Base-by-base conservation (phyloP, 2,888 invertebrate genomes). In the Lepidocyrtoides sp. region DNA sequence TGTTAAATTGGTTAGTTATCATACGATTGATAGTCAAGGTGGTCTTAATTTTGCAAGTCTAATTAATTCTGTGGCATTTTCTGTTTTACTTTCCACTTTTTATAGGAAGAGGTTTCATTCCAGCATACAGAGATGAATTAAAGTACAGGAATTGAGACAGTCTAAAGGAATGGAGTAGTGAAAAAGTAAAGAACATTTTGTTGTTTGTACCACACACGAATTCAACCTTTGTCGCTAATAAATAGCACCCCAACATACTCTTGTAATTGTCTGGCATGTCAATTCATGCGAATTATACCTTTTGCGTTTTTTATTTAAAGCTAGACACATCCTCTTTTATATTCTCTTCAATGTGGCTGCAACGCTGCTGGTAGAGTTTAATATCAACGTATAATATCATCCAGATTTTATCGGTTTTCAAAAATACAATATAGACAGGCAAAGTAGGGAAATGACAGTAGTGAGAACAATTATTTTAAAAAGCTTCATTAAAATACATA, bases 11-110 rank as follows among this genome's bases (percentile, higher is more conserved):
- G 41, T 23, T 81, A 41, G 81, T 60, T 36, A 79, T 57, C 23
- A 60, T 60, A 51, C 20, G 54, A 60, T 41, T 23, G 23, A 81
- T 51, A 81, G 1, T 26, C 57, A 14, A 60, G 83, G 83, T 83
- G 83, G 63, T 83, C 83, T 48, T 66, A 17, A 48, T 83, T 83
- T 83, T 83, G 83, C 83, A 83, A 83, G 66, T 83, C 23, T 83
- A 83, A 83, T 83, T 83, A 66, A 41, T 44, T 41, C 5, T 4
- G n/a, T n/a, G n/a, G 23, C 7, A 81, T 12, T 0, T 44, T 36
- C 41, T 1, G 17, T 54, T n/a, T 75, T 54, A 1, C 48, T 29
- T 0, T 75, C 44, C 44, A n/a, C 20, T 44, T 26, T 44, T 8
- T 12, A 26, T 36, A 23, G 7, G 14, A 75, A 69, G n/a, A n/a